phyloP scores from a whole-genome alignment of 2,888 invertebrate genomes.

The Drosophila infuscata region DNA sequence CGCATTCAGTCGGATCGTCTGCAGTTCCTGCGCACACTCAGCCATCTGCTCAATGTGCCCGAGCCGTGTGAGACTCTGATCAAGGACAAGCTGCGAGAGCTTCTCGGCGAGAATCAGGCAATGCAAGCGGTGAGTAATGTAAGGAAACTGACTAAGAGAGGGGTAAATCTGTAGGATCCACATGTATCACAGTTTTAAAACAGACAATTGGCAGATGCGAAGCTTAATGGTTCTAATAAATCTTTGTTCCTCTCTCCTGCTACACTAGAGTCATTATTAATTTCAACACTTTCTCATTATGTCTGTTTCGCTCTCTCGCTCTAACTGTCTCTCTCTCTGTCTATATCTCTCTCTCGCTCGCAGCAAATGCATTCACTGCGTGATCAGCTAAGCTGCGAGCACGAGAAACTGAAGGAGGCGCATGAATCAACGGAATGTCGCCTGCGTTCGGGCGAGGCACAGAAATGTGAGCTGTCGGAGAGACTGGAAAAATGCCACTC shows the following conservation, averaged over 20 bases:
- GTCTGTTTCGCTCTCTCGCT: background rate
- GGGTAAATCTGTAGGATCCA: background rate
- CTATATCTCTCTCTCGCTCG: background rate
- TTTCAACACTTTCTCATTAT: background rate
- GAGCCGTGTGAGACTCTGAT: constrained; percentile 92
- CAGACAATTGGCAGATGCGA: background rate
- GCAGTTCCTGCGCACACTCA: constrained; percentile 83
- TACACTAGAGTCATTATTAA: background rate
- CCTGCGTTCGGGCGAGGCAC: constrained; percentile 88
- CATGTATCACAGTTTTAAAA: too few relatives aligned
- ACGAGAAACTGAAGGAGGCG: constrained; percentile 87
- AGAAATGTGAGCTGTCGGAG: constrained; percentile 90
- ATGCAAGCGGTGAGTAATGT: constrained; percentile 88
- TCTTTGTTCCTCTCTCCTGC: too few relatives aligned
- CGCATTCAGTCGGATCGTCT: constrained; percentile 84
- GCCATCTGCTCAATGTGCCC: constrained; percentile 87
- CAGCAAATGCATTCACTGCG: constrained; percentile 92
- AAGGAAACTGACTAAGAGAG: too few relatives aligned
- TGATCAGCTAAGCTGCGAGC: constrained; percentile 90
- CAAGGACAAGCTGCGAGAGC: constrained; percentile 92
- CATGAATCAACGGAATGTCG: constrained; percentile 88
- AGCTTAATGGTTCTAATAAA: too few relatives aligned
- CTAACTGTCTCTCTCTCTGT: background rate
- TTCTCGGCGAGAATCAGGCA: constrained; percentile 91
- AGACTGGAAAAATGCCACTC: constrained; percentile 92